A percentile compares a stretch with the other conserved stretches of the same genome.
phyloP scores from a whole-genome alignment of 2,113 vertebrate genomes.

The Theristicus caerulescens region DNA sequence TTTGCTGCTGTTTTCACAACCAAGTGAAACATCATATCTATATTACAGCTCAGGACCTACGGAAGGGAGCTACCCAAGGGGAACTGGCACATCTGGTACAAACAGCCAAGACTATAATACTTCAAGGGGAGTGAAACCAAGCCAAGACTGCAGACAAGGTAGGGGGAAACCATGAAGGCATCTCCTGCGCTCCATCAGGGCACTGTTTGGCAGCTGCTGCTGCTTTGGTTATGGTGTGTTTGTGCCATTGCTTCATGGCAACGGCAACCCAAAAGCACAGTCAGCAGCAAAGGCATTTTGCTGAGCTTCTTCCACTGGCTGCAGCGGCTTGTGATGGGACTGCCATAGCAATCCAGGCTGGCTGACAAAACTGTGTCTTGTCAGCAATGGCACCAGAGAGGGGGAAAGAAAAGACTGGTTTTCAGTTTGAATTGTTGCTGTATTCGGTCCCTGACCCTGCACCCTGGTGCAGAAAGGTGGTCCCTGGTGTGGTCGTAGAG shows the following conservation, averaged over 20 bases:
- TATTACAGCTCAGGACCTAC: background rate
- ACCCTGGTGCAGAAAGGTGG: background rate
- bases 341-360: background rate
- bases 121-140: background rate
- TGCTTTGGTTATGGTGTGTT: conserved; percentile 19
- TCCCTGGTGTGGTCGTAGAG: background rate
- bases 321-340: background rate
- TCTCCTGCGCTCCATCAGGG: background rate
- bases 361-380: background rate
- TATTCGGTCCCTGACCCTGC: background rate
- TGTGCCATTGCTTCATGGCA: conserved; percentile 43
- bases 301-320: background rate
- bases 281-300: background rate
- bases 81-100: background rate
- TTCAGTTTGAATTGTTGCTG: background rate
- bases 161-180: background rate
- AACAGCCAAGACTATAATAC: background rate
- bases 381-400: background rate
- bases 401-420: background rate
- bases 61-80: background rate
- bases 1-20: background rate
- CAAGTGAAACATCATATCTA: background rate
- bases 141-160: background rate
- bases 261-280: background rate
- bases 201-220: background rate